phyloP scores from a whole-genome alignment of 2,113 vertebrate species.

The Turdus rufiventris region DNA sequence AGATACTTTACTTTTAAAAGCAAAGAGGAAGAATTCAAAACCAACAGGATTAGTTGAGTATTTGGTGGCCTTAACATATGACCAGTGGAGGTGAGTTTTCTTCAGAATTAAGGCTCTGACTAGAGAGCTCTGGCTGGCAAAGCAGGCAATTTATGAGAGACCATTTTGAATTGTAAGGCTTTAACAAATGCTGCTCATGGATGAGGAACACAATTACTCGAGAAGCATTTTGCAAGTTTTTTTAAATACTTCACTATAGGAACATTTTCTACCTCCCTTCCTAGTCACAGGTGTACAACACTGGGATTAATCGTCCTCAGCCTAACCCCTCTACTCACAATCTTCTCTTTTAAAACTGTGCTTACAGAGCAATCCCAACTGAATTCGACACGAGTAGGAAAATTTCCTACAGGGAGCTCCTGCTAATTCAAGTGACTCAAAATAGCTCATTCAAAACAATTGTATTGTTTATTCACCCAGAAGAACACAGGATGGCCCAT shows the following conservation, averaged over 20 bases:
- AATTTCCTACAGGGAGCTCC: slow-evolving; percentile 21
- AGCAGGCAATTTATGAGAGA: neutral
- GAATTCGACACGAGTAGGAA: neutral
- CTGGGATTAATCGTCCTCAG: neutral
- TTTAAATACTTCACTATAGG: neutral
- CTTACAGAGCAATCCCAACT: neutral
- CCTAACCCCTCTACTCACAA: neutral
- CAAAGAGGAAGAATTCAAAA: neutral
- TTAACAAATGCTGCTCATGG: neutral
- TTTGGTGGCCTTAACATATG: neutral
- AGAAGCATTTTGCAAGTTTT: neutral
- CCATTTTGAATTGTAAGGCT: neutral
- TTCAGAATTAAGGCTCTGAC: neutral
- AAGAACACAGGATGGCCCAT: neutral
- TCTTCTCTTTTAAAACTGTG: neutral
- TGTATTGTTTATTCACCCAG: slow-evolving; percentile 39
- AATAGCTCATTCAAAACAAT: slow-evolving; percentile 30
- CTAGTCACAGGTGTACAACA: neutral
- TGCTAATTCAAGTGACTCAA: slow-evolving; percentile 34
- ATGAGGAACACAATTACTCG: neutral
- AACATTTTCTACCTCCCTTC: neutral
- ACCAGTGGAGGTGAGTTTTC: neutral
- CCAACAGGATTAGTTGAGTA: neutral
- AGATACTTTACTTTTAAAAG: neutral
- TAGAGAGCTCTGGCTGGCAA: neutral